Evolutionary conservation across 2,888 invertebrate species (phyloP).

Genomic region (Pristionchus fissidentatus): DNA sequence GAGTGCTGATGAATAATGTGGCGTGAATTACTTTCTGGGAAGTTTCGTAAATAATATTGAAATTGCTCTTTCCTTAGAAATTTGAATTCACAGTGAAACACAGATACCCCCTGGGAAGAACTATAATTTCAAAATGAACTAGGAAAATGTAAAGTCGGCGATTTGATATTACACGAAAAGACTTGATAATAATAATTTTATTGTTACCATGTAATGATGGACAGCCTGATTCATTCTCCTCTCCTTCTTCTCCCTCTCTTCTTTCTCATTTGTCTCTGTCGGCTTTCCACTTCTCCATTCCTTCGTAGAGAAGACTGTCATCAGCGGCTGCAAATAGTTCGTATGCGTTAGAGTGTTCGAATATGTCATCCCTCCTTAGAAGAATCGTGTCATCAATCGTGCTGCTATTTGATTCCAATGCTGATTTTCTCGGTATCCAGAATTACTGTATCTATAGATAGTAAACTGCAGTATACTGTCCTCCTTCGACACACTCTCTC

Average conservation of each 20-base stretch:
- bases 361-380: background rate
- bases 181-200: too few relatives aligned
- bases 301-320: slow-evolving; percentile 54
- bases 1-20: background rate
- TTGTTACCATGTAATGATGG: slow-evolving; percentile 38
- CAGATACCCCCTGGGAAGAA: too few relatives aligned
- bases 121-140: too few relatives aligned
- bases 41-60: too few relatives aligned
- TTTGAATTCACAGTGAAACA: too few relatives aligned
- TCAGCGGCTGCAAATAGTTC: slow-evolving; percentile 58
- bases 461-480: background rate
- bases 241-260: slow-evolving; percentile 21
- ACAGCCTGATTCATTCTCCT: background rate
- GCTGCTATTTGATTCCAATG: background rate
- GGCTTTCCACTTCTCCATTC: slow-evolving; percentile 58
- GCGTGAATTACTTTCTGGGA: background rate
- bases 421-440: too few relatives aligned
- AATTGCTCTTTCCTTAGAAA: too few relatives aligned
- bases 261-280: slow-evolving; percentile 51
- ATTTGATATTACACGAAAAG: too few relatives aligned
- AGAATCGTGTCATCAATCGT: background rate
- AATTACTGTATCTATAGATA: too few relatives aligned
- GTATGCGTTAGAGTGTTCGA: too few relatives aligned
- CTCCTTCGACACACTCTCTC: background rate
- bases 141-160: too few relatives aligned